A percentile compares a stretch with the other conserved stretches of the same genome.
phyloP scores from a whole-genome alignment of 2,888 invertebrate species.

The Pollenia amentaria region DNA sequence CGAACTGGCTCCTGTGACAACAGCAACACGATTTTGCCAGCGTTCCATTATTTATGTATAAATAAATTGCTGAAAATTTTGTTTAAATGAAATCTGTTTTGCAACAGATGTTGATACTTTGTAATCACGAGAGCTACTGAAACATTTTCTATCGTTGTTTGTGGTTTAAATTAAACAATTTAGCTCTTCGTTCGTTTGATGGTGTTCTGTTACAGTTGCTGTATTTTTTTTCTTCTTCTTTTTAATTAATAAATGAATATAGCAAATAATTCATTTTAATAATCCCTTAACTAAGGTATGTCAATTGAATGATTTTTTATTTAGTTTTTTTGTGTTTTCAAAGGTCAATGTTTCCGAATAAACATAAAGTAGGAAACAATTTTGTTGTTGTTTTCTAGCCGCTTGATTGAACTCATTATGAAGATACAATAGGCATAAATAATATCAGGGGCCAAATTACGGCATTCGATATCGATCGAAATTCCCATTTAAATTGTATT shows the following conservation, averaged over 20 bases:
- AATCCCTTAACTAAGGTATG: conserved; percentile 12
- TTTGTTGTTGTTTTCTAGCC: too few species aligned
- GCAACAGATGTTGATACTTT: conserved; percentile 9
- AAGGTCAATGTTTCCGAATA: too few species aligned
- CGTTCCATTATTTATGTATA: conserved; percentile 85
- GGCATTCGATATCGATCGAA: too few species aligned
- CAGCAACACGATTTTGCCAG: conserved; percentile 87
- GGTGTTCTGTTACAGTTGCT: not conserved
- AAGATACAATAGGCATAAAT: too few species aligned
- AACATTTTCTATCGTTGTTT: not conserved
- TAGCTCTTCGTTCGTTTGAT: too few species aligned
- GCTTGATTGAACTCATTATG: too few species aligned
- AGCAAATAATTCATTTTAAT: conserved; percentile 12
- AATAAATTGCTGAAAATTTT: not conserved
- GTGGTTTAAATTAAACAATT: conserved; percentile 36
- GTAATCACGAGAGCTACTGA: conserved; percentile 41
- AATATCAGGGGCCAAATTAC: too few species aligned
- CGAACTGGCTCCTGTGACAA: conserved; percentile 88
- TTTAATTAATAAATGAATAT: not conserved
- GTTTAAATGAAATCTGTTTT: not conserved
- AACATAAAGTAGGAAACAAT: too few species aligned
- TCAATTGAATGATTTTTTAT: not conserved
- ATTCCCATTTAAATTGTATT: too few species aligned
- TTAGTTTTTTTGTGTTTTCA: too few species aligned
- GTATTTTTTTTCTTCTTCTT: not conserved